Percentiles rank a stretch among this genome's conserved stretches.
phyloP scores from a whole-genome alignment of 2,888 invertebrate genomes.

The Netelia fuscicornis region DNA sequence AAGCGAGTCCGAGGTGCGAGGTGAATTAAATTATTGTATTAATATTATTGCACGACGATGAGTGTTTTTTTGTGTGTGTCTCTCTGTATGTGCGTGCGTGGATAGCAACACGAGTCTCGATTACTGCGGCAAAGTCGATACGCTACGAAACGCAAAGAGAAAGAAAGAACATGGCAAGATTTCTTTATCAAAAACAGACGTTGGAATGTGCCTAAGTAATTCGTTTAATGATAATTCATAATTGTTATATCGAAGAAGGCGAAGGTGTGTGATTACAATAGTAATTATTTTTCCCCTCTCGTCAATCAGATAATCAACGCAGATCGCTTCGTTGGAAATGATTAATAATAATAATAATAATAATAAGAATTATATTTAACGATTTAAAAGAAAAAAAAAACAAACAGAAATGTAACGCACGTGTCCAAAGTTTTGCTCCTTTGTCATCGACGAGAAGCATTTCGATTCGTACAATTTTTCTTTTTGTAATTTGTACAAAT shows the following conservation, averaged over 20 bases:
- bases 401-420: conserved; percentile 72
- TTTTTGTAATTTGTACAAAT: conserved; percentile 7
- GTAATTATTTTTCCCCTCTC: conserved; percentile 3
- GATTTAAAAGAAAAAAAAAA: conserved; percentile 29
- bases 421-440: conserved; percentile 78
- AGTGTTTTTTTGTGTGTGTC: not conserved
- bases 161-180: not conserved
- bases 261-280: conserved; percentile 17
- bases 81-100: not conserved
- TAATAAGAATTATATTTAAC: conserved; percentile 39
- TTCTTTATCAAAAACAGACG: not conserved
- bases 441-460: conserved; percentile 71
- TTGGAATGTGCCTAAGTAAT: conserved; percentile 40
- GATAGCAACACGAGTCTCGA: not conserved
- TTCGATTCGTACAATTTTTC: conserved; percentile 43
- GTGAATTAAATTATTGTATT: not conserved
- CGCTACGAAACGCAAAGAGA: not conserved
- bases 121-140: not conserved
- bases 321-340: conserved; percentile 55
- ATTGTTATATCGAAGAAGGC: conserved; percentile 19
- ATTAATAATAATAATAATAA: conserved; percentile 46
- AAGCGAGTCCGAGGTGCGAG: not conserved
- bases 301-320: conserved; percentile 40
- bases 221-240: not conserved
- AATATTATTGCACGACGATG: not conserved